phyloP scores from a whole-genome alignment of 2,113 vertebrate genomes.

The Hippopotamus amphibius region DNA sequence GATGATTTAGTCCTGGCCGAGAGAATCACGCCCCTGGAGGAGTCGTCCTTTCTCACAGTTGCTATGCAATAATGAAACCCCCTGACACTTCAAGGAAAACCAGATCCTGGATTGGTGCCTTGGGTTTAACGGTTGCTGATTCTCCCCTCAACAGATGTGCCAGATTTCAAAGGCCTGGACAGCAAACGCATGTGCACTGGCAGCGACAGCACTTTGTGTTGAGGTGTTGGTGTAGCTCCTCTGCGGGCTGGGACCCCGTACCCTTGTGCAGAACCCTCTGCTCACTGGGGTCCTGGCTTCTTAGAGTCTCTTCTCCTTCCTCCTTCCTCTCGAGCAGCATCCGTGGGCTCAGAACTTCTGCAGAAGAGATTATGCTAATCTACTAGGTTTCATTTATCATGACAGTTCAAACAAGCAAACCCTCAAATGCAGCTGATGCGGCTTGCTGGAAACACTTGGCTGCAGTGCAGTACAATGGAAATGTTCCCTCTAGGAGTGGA shows the following conservation, averaged over 20 bases:
- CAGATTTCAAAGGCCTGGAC: neutral
- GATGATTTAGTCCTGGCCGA: neutral
- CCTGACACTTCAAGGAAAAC: neutral
- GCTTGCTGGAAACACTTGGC: constrained; percentile 54
- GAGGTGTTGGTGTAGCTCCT: neutral
- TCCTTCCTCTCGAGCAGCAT: neutral
- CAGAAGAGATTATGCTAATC: neutral
- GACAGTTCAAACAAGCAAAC: constrained; percentile 5
- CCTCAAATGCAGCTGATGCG: neutral
- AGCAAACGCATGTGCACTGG: neutral
- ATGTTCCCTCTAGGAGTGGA: neutral
- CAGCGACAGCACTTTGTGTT: neutral
- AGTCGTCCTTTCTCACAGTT: neutral
- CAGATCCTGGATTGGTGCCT: neutral
- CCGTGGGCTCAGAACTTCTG: neutral
- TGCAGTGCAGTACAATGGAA: neutral
- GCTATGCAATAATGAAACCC: neutral
- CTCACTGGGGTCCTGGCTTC: neutral
- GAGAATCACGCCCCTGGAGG: neutral
- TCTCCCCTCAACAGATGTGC: neutral
- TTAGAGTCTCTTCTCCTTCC: neutral
- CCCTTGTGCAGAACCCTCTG: neutral
- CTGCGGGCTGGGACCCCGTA: neutral
- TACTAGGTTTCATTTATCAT: neutral
- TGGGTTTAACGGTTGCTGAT: neutral